A percentile compares a stretch with the other conserved stretches of the same genome.
Evolutionary conservation across 1,140 invertebrate genomes (phyloP).

Genomic region (Hyles vespertilio): DNA sequence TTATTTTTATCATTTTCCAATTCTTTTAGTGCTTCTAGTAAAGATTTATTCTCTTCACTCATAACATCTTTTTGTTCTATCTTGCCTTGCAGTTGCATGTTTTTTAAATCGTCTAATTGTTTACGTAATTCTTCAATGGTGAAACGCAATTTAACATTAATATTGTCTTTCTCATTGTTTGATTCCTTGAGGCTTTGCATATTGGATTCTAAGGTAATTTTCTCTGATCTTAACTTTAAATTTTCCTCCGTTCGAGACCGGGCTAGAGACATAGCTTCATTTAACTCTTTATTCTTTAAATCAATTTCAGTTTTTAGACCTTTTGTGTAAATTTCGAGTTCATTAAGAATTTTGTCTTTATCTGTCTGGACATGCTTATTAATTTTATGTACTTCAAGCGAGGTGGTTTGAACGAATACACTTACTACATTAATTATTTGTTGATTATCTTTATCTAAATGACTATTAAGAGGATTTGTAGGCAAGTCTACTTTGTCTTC

Average conservation of each 20-base stretch:
- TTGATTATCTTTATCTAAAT: background rate
- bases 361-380: constrained; percentile 45
- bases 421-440: constrained; percentile 11
- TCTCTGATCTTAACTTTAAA: constrained; percentile 38
- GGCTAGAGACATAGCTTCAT: constrained; percentile 27
- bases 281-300: constrained; percentile 33
- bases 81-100: constrained; percentile 26
- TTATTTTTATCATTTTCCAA: constrained; percentile 63
- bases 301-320: constrained; percentile 31
- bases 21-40: constrained; percentile 49
- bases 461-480: too few relatives aligned
- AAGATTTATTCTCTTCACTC: constrained; percentile 44
- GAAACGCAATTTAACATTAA: constrained; percentile 34
- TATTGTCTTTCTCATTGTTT: constrained; percentile 39
- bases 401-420: constrained; percentile 39
- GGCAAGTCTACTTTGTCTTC: background rate
- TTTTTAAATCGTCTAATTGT: constrained; percentile 40
- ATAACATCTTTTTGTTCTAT: constrained; percentile 24
- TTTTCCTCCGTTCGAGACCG: constrained; percentile 39
- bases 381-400: constrained; percentile 13
- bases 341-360: constrained; percentile 24
- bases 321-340: constrained; percentile 32
- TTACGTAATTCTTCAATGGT: constrained; percentile 37
- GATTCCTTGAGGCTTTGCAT: constrained; percentile 39
- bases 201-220: constrained; percentile 29